These are phyloP conservation scores for Petrocephalus sullivani DNA, from an alignment of 2,797 vertebrate genomes.

Conservation along the genomic window DNA sequence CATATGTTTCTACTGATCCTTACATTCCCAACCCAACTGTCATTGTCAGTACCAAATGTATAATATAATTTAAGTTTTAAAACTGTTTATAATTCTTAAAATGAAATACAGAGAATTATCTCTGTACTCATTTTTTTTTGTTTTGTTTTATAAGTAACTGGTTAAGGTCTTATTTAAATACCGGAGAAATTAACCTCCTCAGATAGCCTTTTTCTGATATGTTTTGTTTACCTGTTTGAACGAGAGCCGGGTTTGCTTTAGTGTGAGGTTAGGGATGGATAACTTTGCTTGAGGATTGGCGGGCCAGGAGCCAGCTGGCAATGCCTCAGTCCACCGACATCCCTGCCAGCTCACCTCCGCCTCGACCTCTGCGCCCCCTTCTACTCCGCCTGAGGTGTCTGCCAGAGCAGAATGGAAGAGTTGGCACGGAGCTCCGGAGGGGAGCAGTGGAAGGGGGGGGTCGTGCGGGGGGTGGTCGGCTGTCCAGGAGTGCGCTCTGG, in stretches of 20 bases:
- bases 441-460: constrained; percentile 28
- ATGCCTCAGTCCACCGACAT: constrained; percentile 27
- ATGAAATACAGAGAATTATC: neutral
- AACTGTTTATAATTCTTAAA: neutral
- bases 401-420: constrained; percentile 55
- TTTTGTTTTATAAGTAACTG: neutral
- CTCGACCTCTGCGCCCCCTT: constrained; percentile 51
- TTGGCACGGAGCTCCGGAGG: constrained; percentile 46
- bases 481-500: neutral
- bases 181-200: neutral
- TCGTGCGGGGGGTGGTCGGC: neutral
- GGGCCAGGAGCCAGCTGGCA: constrained; percentile 64
- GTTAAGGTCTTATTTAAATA: neutral
- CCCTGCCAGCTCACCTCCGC: constrained; percentile 52
- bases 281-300: constrained; percentile 42
- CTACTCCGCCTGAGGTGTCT: constrained; percentile 43
- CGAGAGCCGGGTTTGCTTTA: neutral
- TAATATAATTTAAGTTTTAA: constrained; percentile 7
- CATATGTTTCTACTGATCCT: neutral
- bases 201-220: neutral
- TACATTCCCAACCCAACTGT: neutral
- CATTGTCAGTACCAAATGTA: neutral
- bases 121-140: neutral
- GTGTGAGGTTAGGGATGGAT: constrained; percentile 50
- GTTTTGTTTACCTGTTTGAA: neutral